Evolutionary conservation across 2,888 invertebrate species (phyloP).

Genomic region (Hemaris fuciformis): DNA sequence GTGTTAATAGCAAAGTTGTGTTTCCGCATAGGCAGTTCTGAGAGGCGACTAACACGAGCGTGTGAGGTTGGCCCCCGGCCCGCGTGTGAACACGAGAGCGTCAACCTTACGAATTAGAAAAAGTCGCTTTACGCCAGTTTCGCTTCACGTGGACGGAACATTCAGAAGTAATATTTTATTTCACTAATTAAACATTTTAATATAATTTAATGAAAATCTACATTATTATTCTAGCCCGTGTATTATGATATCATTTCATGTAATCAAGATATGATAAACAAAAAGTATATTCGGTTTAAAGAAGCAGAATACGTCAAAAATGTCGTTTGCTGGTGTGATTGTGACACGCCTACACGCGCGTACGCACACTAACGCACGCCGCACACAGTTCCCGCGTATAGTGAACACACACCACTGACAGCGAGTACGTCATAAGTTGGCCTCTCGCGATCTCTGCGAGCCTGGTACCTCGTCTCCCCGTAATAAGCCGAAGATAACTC

Average conservation of each 20-base stretch:
- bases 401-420: slow-evolving; percentile 52
- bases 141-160: slow-evolving; percentile 34
- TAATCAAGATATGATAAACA: background rate
- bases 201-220: background rate
- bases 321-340: slow-evolving; percentile 38
- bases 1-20: slow-evolving; percentile 78
- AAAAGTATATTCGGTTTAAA: background rate
- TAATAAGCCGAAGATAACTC: slow-evolving; percentile 80
- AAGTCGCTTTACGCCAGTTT: slow-evolving; percentile 61
- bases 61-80: slow-evolving; percentile 67
- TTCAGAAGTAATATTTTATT: background rate
- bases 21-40: slow-evolving; percentile 78
- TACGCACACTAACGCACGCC: slow-evolving; percentile 50
- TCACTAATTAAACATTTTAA: background rate
- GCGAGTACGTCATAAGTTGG: slow-evolving; percentile 65
- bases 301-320: slow-evolving; percentile 30
- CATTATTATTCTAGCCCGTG: background rate
- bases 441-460: slow-evolving; percentile 65
- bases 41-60: slow-evolving; percentile 68
- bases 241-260: background rate
- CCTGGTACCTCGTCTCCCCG: slow-evolving; percentile 75
- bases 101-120: slow-evolving; percentile 80
- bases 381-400: slow-evolving; percentile 9
- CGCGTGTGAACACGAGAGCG: slow-evolving; percentile 75
- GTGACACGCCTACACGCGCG: slow-evolving; percentile 65